Percentiles rank a stretch among this genome's conserved stretches.
phyloP scores from a whole-genome alignment of 1,140 invertebrate species.

The Battus philenor region DNA sequence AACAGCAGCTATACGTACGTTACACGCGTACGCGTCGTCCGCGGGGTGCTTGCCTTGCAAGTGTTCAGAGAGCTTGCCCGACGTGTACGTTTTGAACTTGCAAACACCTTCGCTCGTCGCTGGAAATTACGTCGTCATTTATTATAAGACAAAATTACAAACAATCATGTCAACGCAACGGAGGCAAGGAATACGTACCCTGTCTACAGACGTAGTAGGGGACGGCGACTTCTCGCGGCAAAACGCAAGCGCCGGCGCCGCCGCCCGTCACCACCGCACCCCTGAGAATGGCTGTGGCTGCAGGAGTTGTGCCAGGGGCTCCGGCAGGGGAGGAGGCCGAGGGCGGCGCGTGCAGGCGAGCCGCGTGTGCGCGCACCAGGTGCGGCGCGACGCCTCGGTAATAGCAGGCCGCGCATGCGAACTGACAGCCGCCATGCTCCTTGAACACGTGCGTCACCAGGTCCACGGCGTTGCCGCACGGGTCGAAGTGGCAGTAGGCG shows the following conservation, averaged over 20 bases:
- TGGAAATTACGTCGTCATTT: constrained; percentile 18
- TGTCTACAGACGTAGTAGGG: constrained; percentile 43
- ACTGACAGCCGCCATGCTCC: constrained; percentile 42
- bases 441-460: constrained; percentile 65
- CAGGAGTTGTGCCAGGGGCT: too few relatives aligned
- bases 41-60: constrained; percentile 28
- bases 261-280: too few relatives aligned
- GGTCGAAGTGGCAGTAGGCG: constrained; percentile 56
- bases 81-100: constrained; percentile 47
- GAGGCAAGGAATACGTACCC: constrained; percentile 36
- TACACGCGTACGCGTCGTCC: constrained; percentile 27
- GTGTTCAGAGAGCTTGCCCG: constrained; percentile 48
- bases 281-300: too few relatives aligned
- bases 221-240: constrained; percentile 49
- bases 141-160: too few relatives aligned
- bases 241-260: too few relatives aligned
- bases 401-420: constrained; percentile 50
- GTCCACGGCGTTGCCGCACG: constrained; percentile 50
- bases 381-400: constrained; percentile 51
- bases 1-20: constrained; percentile 34
- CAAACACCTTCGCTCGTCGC: constrained; percentile 22
- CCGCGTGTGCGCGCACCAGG: constrained; percentile 44
- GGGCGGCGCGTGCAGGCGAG: constrained; percentile 34
- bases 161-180: too few relatives aligned
- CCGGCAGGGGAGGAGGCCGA: too few relatives aligned